Conservation (phyloP, 2,113 vertebrate genomes). For the Crotalus helleri region DNA sequence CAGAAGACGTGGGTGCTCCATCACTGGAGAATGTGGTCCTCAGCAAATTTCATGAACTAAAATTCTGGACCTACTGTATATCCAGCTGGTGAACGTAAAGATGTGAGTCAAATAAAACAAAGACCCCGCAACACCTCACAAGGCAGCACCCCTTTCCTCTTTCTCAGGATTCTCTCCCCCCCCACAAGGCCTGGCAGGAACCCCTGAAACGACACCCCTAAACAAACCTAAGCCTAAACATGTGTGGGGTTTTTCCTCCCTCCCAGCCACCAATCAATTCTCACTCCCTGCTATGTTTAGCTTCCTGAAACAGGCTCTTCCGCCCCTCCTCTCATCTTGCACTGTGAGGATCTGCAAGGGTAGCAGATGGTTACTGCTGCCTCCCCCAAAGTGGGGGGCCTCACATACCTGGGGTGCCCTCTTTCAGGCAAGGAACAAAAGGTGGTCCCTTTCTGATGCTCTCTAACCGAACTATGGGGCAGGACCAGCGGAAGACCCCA, state of each 20-base stretch:
- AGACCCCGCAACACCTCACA: neutral
- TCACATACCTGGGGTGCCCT: neutral
- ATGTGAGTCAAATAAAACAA: neutral
- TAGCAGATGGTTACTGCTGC: neutral
- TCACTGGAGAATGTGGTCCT: neutral
- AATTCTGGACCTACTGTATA: neutral
- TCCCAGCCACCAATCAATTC: neutral
- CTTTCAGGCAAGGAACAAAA: neutral
- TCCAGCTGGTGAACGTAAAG: neutral
- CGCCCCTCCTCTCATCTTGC: neutral
- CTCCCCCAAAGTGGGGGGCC: neutral
- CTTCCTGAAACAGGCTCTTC: neutral
- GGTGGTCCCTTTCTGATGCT: neutral
- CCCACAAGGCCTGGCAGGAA: neutral
- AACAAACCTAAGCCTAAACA: neutral
- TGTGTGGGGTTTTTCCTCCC: too few species aligned
- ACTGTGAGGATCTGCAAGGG: neutral
- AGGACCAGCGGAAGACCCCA: slow-evolving; percentile 28
- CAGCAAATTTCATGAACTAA: neutral
- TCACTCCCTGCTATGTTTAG: neutral
- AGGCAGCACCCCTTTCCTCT: neutral
- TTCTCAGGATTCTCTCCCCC: neutral
- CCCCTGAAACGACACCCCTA: neutral
- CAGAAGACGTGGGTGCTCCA: too few species aligned
- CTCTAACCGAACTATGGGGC: neutral